Evolutionary conservation across 2,797 vertebrate genomes (phyloP), one percentile per base, ranked within the genome.

Genomic region (Anguilla pacifica): DNA sequence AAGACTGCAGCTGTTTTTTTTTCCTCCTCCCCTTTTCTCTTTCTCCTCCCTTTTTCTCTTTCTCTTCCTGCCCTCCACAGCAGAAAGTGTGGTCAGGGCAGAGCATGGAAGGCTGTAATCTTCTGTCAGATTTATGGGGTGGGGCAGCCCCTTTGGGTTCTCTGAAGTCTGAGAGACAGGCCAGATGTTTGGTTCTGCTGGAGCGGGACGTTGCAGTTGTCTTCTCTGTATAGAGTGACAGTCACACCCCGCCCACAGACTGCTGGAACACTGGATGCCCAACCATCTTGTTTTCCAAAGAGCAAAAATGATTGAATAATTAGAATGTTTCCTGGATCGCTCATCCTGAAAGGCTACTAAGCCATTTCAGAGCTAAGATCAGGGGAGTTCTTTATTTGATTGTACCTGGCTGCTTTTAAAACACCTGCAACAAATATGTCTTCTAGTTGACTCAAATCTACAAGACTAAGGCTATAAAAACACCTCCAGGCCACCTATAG

Each of bases 351-450:
- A 87, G 88, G 53, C 86, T 55, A 46, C n/a, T 25, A 51, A 91
- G 92, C 89, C 93, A 93, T 93, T 93, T 91, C 92, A 95, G 95
- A 94, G 92, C 89, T 90, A 89, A 88, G 87, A 91, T 91, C 93
- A 4, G 70, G 28, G 70, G 61, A 46, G 74, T 43, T 35, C 11
- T 51, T 93, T 35, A 92, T 96, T 95, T 94, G 94, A 94, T 91
- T 90, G 92, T 92, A 94, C 92, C 92, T 92, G 94, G 95, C 96
- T 95, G 92, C 94, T 94, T 89, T 90, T 90, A 94, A 95, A 96
- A 95, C 92, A 92, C 95, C 92, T 92, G 94, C 95, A 96, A 95
- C 95, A 96, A 95, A 96, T 95, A 93, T 95, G 96, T 96, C 94
- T 94, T 95, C 95, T 93, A 84, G 70, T 91, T 89, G 90, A 93